Evolutionary conservation across 30 jellyfish, hydroid and myxozoan genomes (phyloP), one percentile per base, ranked within the genome.

Genomic region (Catostylus mosaicus): DNA sequence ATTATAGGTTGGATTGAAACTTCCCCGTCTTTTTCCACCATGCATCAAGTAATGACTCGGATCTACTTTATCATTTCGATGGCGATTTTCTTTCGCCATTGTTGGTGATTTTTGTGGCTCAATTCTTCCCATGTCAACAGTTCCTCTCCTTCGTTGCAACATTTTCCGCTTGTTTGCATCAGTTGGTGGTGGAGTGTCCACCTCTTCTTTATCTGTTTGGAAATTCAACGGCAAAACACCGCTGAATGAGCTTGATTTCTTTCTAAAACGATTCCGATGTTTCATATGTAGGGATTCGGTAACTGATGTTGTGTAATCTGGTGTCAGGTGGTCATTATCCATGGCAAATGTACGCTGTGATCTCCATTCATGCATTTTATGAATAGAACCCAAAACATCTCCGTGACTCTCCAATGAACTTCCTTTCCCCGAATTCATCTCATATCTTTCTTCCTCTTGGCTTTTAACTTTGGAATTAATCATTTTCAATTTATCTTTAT

Each of bases 41-140:
- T 67, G 80, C 96, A 86, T 86, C 72, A 88, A 43, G 47, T 88
- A 88, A 61, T 88, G 97, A 51, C 97, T 88, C n/a, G 97, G 97
- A 31, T 88, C 97, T 19, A 50, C 61, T 48, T 48, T 66, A 22
- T 61, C 40, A 54, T 64, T 30, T 1, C 32, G 78, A 24, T 61
- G 74, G 35, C 59, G 48, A 8, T 47, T 59, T 10, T 69, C 79
- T 10, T 56, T 52, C 34, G 67, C 48, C 68, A 51, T 43, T 1
- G 85, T 73, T 32, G 92, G 83, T 22, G 71, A 59, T 31, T 36
- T 65, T 14, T 65, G 86, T 18, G 59, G 34, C 4, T 52, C 82
- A 18, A 78, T 43, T 31, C 83, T 86, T 3, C 89, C 89, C 69
- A 74, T 60, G 61, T 76, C 89, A n/a, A 72, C 82, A 2, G 89